phyloP scores from a whole-genome alignment of 1,140 invertebrate genomes.

The silkworm (Bombyx mori) region ASM3026992v2 NC_085114.1:3270501-3271000 shows the following conservation, averaged over 20 bases:
- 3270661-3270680: slow-evolving; percentile 30
- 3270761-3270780: slow-evolving; percentile 84
- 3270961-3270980: slow-evolving; percentile 78
- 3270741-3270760: slow-evolving; percentile 93
- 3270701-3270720: slow-evolving; percentile 72
- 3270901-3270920: slow-evolving; percentile 96
- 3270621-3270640: slow-evolving; percentile 16
- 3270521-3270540: too few relatives aligned
- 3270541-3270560: too few relatives aligned
- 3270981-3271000: slow-evolving; percentile 81
- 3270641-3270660: slow-evolving; percentile 37
- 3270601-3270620: slow-evolving; percentile 12
- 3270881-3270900: slow-evolving; percentile 81
- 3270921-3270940: slow-evolving; percentile 93
- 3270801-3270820: slow-evolving; percentile 87
- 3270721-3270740: slow-evolving; percentile 82
- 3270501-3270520: too few relatives aligned
- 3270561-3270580: background rate
- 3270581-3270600: slow-evolving; percentile 20
- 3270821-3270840: slow-evolving; percentile 86
- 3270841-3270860: slow-evolving; percentile 74
- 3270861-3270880: slow-evolving; percentile 88
- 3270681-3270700: slow-evolving; percentile 43
- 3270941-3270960: slow-evolving; percentile 87
- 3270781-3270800: slow-evolving; percentile 89